Evolutionary conservation across 2,113 vertebrate species (phyloP).

Genomic region (Catharus bicknelli): DNA sequence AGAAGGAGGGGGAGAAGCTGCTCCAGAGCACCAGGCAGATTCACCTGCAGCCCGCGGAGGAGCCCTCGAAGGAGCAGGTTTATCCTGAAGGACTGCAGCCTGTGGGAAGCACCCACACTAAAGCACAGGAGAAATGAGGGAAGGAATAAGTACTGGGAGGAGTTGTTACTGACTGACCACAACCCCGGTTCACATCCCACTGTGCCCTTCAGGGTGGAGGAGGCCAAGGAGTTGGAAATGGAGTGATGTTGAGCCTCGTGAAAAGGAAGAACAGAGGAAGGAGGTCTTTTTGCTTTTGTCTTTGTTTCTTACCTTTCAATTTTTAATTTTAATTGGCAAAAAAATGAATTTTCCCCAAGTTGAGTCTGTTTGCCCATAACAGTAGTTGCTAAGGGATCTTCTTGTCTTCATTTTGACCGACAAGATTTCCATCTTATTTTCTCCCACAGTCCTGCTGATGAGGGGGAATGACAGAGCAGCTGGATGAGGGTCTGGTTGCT

Average conservation of each 20-base stretch:
- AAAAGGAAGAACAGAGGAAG: not conserved
- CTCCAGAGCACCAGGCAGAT: not conserved
- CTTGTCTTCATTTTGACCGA: not conserved
- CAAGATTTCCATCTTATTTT: not conserved
- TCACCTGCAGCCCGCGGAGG: not conserved
- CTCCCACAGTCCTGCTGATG: rapidly evolving
- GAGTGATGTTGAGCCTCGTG: not conserved
- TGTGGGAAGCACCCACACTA: not conserved
- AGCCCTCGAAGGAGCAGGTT: not conserved
- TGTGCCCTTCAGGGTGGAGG: rapidly evolving
- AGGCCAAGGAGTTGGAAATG: not conserved
- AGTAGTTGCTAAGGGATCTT: not conserved
- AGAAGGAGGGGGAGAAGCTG: not conserved
- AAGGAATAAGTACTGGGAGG: not conserved
- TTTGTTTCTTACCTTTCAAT: not conserved
- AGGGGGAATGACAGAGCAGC: not conserved
- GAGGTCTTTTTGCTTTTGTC: not conserved
- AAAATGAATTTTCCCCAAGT: not conserved
- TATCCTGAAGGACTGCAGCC: not conserved
- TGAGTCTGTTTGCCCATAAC: not conserved
- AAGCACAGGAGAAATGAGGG: not conserved
- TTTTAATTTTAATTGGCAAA: not conserved
- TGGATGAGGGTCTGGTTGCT: not conserved
- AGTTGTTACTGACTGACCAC: not conserved
- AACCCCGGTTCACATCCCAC: not conserved